Conservation (phyloP, 2,888 invertebrate species). For the Erebia epiphron region DNA sequence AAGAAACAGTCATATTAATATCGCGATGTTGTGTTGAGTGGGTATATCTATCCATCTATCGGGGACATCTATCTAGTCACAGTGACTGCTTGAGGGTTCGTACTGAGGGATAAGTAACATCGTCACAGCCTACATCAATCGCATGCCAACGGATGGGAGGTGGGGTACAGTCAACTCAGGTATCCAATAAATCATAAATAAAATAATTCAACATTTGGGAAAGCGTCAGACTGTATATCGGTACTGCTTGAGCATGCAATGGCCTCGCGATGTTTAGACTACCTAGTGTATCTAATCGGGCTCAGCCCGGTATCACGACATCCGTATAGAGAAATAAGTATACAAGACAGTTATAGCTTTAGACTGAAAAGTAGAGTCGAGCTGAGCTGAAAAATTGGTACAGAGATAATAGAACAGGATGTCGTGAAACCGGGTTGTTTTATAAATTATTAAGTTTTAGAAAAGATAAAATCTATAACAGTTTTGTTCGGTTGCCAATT, state of each 20-base stretch:
- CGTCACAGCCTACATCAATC: conserved; percentile 76
- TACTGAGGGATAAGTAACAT: conserved; percentile 79
- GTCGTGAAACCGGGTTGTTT: conserved; percentile 73
- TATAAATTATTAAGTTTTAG: conserved; percentile 57
- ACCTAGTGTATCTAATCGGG: conserved; percentile 56
- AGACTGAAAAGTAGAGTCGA: conserved; percentile 39
- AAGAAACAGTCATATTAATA: conserved; percentile 78
- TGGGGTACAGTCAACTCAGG: conserved; percentile 65
- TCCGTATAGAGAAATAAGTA: conserved; percentile 41
- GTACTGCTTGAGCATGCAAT: conserved; percentile 68
- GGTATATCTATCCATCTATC: conserved; percentile 44
- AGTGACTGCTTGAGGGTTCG: conserved; percentile 76
- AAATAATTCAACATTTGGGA: conserved; percentile 49
- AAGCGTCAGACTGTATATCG: conserved; percentile 73
- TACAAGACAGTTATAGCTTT: conserved; percentile 35
- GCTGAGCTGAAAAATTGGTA: conserved; percentile 28
- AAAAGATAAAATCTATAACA: conserved; percentile 64
- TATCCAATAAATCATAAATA: conserved; percentile 48
- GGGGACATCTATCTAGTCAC: conserved; percentile 66
- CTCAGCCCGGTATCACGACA: conserved; percentile 68
- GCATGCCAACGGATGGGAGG: conserved; percentile 72
- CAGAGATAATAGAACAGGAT: conserved; percentile 45
- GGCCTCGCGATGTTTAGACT: conserved; percentile 56
- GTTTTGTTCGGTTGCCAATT: conserved; percentile 72
- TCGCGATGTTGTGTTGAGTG: conserved; percentile 70